phyloP scores from a whole-genome alignment of 2,797 vertebrate genomes.

The Ara ararauna region DNA sequence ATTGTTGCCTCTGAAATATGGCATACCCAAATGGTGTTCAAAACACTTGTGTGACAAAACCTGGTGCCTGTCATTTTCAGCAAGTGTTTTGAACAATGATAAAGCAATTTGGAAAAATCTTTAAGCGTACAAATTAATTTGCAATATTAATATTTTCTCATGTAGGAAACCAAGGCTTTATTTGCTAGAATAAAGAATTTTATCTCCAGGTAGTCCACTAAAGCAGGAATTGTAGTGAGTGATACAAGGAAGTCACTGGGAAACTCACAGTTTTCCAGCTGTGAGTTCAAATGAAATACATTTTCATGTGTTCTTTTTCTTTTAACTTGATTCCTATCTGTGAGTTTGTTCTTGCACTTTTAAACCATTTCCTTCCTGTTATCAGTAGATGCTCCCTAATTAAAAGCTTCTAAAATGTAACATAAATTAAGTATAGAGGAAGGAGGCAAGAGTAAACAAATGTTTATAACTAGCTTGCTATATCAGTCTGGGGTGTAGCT shows the following conservation, averaged over 20 bases:
- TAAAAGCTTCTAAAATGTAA: slow-evolving; percentile 77
- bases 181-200: slow-evolving; percentile 19
- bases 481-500: slow-evolving; percentile 58
- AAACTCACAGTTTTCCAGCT: not conserved
- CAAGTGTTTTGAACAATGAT: not conserved
- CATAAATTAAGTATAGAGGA: slow-evolving; percentile 75
- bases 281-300: not conserved
- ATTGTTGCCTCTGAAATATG: fast-evolving
- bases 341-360: slow-evolving; percentile 21
- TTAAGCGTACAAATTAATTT: not conserved
- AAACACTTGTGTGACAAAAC: not conserved
- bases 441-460: slow-evolving; percentile 58
- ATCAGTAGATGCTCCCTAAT: slow-evolving; percentile 65
- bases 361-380: slow-evolving; percentile 53
- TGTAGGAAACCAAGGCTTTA: not conserved
- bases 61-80: not conserved
- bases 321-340: slow-evolving; percentile 1
- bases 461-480: slow-evolving; percentile 31
- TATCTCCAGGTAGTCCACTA: not conserved
- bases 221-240: not conserved
- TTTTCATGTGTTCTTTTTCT: not conserved
- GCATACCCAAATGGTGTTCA: not conserved
- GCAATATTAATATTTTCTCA: not conserved
- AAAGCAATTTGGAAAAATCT: not conserved
- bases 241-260: slow-evolving; percentile 26